These are phyloP conservation scores for Dorcus parallelipipedus DNA, from an alignment of 2,888 invertebrate genomes.

Conservation along the genomic window DNA sequence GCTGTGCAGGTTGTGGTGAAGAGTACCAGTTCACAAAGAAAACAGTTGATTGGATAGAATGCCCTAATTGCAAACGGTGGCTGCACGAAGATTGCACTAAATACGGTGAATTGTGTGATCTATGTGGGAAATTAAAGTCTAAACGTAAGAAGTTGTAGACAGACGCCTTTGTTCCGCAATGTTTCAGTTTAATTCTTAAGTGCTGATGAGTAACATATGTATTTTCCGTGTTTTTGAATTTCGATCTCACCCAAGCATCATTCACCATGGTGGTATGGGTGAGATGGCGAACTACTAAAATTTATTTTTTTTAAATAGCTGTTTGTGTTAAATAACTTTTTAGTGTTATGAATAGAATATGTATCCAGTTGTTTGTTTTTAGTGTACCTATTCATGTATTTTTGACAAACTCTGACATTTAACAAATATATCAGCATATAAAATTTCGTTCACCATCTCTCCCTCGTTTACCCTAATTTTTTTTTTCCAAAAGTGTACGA, in stretches of 20 bases:
- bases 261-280: constrained; percentile 6
- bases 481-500: too few relatives aligned
- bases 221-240: not conserved
- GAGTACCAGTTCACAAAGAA: too few relatives aligned
- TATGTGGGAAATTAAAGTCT: not conserved
- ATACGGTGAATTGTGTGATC: not conserved
- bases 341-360: too few relatives aligned
- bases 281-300: constrained; percentile 1
- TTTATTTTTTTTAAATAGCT: not conserved
- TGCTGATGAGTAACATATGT: too few relatives aligned
- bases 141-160: not conserved
- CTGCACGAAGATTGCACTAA: not conserved
- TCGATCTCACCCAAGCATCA: constrained; percentile 3
- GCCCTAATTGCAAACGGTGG: not conserved
- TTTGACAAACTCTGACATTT: not conserved
- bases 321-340: too few relatives aligned
- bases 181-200: too few relatives aligned
- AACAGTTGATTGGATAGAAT: not conserved
- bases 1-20: too few relatives aligned
- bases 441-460: constrained; percentile 1
- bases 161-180: too few relatives aligned
- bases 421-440: not conserved
- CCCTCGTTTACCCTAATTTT: not conserved
- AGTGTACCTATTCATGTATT: not conserved
- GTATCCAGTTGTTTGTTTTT: not conserved